A percentile compares a stretch with the other conserved stretches of the same genome.
These are phyloP conservation scores for Paraescarpia echinospica DNA, from an alignment of 1,140 invertebrate genomes.

Conservation along the genomic window DNA sequence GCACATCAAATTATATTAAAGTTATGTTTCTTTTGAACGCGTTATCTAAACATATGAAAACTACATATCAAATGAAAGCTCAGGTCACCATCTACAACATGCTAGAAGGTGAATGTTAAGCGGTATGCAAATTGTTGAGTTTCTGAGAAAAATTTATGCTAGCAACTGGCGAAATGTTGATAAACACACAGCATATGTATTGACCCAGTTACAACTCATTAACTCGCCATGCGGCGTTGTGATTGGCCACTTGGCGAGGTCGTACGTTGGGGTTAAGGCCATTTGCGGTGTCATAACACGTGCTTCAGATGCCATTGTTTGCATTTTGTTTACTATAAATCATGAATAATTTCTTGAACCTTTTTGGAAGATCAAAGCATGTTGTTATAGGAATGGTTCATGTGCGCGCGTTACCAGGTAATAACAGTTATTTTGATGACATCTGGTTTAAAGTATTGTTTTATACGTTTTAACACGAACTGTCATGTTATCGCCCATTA, in stretches of 20 bases:
- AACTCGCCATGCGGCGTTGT: neutral
- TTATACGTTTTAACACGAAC: neutral
- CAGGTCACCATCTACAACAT: neutral
- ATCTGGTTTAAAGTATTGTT: neutral
- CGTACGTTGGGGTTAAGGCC: neutral
- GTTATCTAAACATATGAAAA: neutral
- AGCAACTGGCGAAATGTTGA: neutral
- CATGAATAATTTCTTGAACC: slow-evolving; percentile 8
- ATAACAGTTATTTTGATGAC: neutral
- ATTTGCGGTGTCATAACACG: neutral
- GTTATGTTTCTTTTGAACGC: neutral
- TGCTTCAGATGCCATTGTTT: neutral
- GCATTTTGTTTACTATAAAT: neutral
- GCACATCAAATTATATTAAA: neutral
- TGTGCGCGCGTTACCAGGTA: slow-evolving; percentile 11
- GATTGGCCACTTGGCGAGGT: neutral
- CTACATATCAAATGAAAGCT: neutral
- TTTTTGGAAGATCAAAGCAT: neutral
- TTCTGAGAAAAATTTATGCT: slow-evolving; percentile 1
- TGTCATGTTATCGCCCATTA: neutral
- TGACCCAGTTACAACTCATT: slow-evolving; percentile 5
- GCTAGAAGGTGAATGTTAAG: neutral
- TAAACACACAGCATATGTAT: neutral
- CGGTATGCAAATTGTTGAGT: neutral
- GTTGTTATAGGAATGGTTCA: slow-evolving; percentile 21